A percentile compares a stretch with the other conserved stretches of the same genome.
Evolutionary conservation across 2,888 invertebrate genomes (phyloP).

Genomic region (Phalera bucephala): DNA sequence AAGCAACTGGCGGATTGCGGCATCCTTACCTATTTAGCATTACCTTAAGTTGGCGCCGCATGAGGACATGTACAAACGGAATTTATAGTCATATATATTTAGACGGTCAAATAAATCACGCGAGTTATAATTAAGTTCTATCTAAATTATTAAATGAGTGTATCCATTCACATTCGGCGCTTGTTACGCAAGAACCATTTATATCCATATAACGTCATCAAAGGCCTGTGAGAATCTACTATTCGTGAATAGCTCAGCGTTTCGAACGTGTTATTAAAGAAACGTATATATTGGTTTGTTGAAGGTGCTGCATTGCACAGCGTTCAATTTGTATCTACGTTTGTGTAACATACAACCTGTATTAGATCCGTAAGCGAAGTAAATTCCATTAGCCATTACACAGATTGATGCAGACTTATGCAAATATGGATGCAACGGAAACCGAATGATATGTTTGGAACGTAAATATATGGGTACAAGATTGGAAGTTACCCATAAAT

Average conservation of each 20-base stretch:
- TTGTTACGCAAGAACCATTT: slow-evolving; percentile 22
- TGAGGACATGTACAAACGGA: not conserved
- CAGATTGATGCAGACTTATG: slow-evolving; percentile 22
- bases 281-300: slow-evolving; percentile 42
- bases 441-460: slow-evolving; percentile 13
- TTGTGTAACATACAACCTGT: slow-evolving; percentile 9
- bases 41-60: not conserved
- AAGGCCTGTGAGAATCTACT: slow-evolving; percentile 41
- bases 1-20: slow-evolving; percentile 6
- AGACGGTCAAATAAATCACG: not conserved
- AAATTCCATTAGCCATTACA: slow-evolving; percentile 11
- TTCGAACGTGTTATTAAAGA: slow-evolving; percentile 41
- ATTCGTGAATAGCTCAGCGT: slow-evolving; percentile 43
- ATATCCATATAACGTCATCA: slow-evolving; percentile 7
- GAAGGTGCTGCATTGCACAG: slow-evolving; percentile 23
- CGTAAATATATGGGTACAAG: slow-evolving; percentile 6
- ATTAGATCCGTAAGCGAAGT: slow-evolving; percentile 6
- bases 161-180: slow-evolving; percentile 18
- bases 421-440: slow-evolving; percentile 27
- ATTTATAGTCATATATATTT: too few relatives aligned
- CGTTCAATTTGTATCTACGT: slow-evolving; percentile 4
- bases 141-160: slow-evolving; percentile 19
- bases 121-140: slow-evolving; percentile 1
- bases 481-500: not conserved
- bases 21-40: not conserved